A percentile compares a stretch with the other conserved stretches of the same genome.
Evolutionary conservation across 2,888 invertebrate genomes (phyloP).

Genomic region (Drosophila glabriapex): DNA sequence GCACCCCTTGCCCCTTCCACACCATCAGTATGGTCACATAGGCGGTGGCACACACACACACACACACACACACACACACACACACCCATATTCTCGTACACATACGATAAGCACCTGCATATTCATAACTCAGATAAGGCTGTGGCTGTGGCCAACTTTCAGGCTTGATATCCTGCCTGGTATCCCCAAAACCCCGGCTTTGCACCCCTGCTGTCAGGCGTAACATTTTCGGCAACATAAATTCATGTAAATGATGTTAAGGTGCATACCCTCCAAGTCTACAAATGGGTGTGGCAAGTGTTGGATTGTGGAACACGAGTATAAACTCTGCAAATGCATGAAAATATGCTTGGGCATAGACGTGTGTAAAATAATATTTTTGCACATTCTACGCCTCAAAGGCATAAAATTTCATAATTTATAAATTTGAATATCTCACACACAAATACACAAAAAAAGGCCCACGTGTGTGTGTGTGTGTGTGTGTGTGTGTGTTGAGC

Average conservation of each 20-base stretch:
- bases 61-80: neutral
- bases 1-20: neutral
- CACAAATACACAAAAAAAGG: constrained; percentile 20
- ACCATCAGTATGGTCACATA: neutral
- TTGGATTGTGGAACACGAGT: constrained; percentile 5
- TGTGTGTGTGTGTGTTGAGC: constrained; percentile 5
- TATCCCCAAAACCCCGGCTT: neutral
- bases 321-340: constrained; percentile 57
- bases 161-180: constrained; percentile 46
- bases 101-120: constrained; percentile 77
- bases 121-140: constrained; percentile 80
- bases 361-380: constrained; percentile 80
- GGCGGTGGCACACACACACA: neutral
- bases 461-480: neutral
- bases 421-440: constrained; percentile 75
- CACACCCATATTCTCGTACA: constrained; percentile 5
- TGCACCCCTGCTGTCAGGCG: constrained; percentile 24
- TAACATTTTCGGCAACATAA: constrained; percentile 60
- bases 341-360: constrained; percentile 55
- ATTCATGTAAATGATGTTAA: constrained; percentile 80
- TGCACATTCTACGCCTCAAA: constrained; percentile 72
- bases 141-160: constrained; percentile 50
- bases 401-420: constrained; percentile 80
- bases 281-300: constrained; percentile 28
- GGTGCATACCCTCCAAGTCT: constrained; percentile 56